A percentile compares a stretch with the other conserved stretches of the same genome.
Evolutionary conservation across 2,888 invertebrate genomes (phyloP).

Genomic region (Amaurobius ferox): DNA sequence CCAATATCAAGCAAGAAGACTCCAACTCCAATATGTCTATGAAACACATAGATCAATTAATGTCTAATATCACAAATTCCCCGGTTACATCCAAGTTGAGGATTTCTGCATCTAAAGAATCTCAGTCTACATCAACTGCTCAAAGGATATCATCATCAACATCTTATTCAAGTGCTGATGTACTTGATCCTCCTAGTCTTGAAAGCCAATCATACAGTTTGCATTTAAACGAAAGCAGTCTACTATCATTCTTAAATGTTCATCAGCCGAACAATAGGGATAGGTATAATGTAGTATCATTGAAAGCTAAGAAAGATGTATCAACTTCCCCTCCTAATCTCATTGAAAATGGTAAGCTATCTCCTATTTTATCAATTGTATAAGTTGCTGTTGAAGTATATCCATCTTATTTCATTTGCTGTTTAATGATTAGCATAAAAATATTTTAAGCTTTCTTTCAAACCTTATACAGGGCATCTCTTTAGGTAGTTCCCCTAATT

Average conservation of each 20-base stretch:
- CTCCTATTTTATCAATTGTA: too few species aligned
- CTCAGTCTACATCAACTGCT: slow-evolving; percentile 25
- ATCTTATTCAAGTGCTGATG: slow-evolving; percentile 31
- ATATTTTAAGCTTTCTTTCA: too few species aligned
- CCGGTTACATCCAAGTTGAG: slow-evolving; percentile 20
- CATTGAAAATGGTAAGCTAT: slow-evolving; percentile 51
- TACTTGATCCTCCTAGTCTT: slow-evolving; percentile 53
- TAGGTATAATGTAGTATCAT: slow-evolving; percentile 17
- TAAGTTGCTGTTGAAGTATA: too few species aligned
- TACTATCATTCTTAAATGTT: slow-evolving; percentile 63
- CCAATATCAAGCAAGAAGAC: slow-evolving; percentile 33
- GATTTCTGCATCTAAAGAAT: slow-evolving; percentile 25
- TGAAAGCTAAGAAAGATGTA: slow-evolving; percentile 49
- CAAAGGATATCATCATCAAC: slow-evolving; percentile 9
- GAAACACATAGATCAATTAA: slow-evolving; percentile 47
- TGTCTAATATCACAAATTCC: slow-evolving; percentile 31
- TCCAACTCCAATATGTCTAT: slow-evolving; percentile 27
- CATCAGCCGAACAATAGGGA: slow-evolving; percentile 34
- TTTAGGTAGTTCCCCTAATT: too few species aligned
- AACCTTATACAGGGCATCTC: too few species aligned
- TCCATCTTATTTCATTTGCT: too few species aligned
- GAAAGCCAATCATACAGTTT: slow-evolving; percentile 67
- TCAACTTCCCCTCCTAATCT: slow-evolving; percentile 43
- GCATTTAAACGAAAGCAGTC: slow-evolving; percentile 62
- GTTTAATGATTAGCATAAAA: too few species aligned